Conservation (phyloP, 2,113 vertebrate species). For the Alligator sinensis region DNA sequence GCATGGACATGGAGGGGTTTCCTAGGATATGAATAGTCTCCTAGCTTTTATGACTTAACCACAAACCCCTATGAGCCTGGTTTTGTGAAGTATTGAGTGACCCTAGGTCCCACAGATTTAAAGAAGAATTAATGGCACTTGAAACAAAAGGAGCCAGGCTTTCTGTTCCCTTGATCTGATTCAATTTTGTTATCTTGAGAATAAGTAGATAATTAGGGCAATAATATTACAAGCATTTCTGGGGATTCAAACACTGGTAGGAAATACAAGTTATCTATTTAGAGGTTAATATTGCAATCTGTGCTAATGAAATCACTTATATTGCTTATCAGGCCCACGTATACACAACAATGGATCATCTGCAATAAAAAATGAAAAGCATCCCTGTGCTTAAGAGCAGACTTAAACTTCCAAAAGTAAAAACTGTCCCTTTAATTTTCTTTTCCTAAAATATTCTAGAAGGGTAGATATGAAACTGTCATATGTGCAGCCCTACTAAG, state of each 20-base stretch:
- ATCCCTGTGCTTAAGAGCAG: background rate
- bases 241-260: background rate
- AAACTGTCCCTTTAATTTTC: background rate
- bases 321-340: background rate
- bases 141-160: background rate
- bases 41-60: background rate
- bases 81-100: background rate
- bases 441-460: background rate
- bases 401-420: background rate
- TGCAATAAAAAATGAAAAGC: background rate
- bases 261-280: background rate
- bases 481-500: background rate
- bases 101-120: background rate
- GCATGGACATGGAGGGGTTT: background rate
- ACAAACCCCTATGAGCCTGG: background rate
- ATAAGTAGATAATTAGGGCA: background rate
- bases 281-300: background rate
- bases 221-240: background rate
- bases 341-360: background rate
- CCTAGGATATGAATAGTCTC: background rate
- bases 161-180: background rate
- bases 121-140: background rate
- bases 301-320: background rate
- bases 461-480: background rate
- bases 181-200: background rate